These are phyloP conservation scores for Tipula helvola DNA, from an alignment of 2,888 invertebrate genomes.

Conservation along the genomic window DNA sequence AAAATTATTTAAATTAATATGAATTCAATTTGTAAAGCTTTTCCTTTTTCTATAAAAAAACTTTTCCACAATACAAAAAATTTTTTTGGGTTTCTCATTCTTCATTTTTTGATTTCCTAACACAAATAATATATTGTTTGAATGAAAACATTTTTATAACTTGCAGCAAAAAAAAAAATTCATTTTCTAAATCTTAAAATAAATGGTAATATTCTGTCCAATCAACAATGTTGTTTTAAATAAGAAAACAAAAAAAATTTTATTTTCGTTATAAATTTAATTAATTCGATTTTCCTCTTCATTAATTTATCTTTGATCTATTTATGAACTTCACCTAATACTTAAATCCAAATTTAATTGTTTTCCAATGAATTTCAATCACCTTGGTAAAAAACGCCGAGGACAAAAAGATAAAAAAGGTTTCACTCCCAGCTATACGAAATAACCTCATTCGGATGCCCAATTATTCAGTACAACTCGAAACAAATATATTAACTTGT, in stretches of 20 bases:
- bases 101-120: neutral
- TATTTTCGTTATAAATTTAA: too few species aligned
- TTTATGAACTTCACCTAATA: too few species aligned
- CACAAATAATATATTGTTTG: neutral
- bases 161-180: too few species aligned
- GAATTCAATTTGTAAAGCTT: neutral
- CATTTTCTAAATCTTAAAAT: too few species aligned
- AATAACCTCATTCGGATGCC: neutral
- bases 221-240: too few species aligned
- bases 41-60: neutral
- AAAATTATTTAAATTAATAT: slow-evolving; percentile 4
- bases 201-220: too few species aligned
- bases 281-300: too few species aligned
- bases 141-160: neutral
- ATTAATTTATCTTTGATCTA: too few species aligned
- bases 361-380: too few species aligned
- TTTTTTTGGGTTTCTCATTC: neutral
- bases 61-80: neutral
- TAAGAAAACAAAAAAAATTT: too few species aligned
- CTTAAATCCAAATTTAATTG: too few species aligned
- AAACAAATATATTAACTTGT: neutral
- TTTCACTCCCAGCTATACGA: neutral
- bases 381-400: neutral
- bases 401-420: neutral
- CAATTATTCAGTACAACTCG: neutral